Conservation (phyloP, 2,797 vertebrate genomes). For the Lophotriccus pileatus region DNA sequence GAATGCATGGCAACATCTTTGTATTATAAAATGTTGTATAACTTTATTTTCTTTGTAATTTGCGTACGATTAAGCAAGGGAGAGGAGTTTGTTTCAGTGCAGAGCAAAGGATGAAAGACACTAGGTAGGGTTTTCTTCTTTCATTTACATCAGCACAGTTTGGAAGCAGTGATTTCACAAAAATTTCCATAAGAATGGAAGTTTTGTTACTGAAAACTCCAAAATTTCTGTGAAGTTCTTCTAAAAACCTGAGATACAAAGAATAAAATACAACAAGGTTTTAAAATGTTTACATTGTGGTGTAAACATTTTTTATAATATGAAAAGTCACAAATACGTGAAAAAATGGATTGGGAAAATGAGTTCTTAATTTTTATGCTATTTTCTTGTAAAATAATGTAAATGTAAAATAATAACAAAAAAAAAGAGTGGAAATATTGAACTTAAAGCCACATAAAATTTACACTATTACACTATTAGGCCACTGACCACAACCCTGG, state of each 20-base stretch:
- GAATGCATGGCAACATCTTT: not conserved
- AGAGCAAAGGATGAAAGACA: not conserved
- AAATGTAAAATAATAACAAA: not conserved
- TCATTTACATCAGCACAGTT: not conserved
- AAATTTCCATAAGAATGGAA: not conserved
- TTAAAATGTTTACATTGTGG: not conserved
- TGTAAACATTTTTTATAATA: not conserved
- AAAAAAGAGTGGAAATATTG: not conserved
- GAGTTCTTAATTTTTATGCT: not conserved
- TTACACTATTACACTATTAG: not conserved
- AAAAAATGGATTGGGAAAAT: not conserved
- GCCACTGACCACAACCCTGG: not conserved
- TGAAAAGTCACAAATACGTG: not conserved
- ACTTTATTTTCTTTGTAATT: not conserved
- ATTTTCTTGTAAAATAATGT: not conserved
- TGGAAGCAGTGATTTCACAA: not conserved
- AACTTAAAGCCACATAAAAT: not conserved
- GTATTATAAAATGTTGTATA: not conserved
- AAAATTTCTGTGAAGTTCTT: not conserved
- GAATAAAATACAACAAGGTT: not conserved
- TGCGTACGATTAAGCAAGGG: not conserved
- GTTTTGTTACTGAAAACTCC: not conserved
- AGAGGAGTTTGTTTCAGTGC: not conserved
- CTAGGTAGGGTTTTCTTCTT: not conserved
- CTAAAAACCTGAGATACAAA: not conserved